A percentile compares a stretch with the other conserved stretches of the same genome.
phyloP scores from a whole-genome alignment of 2,113 vertebrate genomes.

The Anseranas semipalmata region DNA sequence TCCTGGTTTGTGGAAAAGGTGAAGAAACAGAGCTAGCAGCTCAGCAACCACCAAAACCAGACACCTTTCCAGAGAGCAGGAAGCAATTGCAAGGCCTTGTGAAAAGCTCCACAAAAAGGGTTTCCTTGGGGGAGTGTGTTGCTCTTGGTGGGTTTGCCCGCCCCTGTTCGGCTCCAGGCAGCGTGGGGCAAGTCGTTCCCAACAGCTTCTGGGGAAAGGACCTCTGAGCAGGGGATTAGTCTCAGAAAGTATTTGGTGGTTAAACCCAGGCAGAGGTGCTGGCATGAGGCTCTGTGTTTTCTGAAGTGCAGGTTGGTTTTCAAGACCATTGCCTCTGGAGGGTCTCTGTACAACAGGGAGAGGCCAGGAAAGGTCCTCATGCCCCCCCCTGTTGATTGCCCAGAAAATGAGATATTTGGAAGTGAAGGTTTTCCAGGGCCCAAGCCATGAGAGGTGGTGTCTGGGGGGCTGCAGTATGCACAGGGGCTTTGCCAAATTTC shows the following conservation, averaged over 20 bases:
- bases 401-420: neutral
- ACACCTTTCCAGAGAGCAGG: neutral
- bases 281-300: neutral
- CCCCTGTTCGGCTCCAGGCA: neutral
- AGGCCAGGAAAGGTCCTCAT: fast-evolving
- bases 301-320: neutral
- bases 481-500: neutral
- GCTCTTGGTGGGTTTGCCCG: fast-evolving
- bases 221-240: neutral
- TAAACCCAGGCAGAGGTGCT: neutral
- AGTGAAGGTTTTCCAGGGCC: neutral
- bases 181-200: neutral
- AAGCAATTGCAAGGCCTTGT: neutral
- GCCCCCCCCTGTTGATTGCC: neutral
- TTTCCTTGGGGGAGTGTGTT: neutral
- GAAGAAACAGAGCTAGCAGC: neutral
- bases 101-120: neutral
- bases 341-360: neutral
- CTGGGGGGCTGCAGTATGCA: neutral
- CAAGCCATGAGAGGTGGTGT: neutral
- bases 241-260: neutral
- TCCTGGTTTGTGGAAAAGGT: no score
- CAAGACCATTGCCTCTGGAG: neutral
- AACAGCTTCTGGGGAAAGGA: neutral
- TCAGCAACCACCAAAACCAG: neutral